phyloP scores from a whole-genome alignment of 2,797 vertebrate genomes.

The Oryzias sinensis region DNA sequence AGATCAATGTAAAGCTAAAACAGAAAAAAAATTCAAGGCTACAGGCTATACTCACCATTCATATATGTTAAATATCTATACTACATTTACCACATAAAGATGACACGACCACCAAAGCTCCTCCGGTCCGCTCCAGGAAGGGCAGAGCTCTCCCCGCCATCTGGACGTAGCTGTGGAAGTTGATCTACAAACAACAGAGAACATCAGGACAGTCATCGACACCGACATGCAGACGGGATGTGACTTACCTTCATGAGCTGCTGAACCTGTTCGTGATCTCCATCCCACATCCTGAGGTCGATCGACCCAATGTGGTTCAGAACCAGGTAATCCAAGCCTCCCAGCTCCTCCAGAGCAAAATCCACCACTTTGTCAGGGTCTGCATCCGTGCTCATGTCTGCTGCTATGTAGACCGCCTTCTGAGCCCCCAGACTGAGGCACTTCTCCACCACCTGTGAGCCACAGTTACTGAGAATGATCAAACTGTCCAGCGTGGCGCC shows the following conservation, averaged over 20 bases:
- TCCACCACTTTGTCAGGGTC: constrained; percentile 79
- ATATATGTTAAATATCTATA: no score
- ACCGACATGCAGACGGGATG: not conserved
- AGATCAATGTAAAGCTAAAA: no score
- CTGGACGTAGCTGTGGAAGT: constrained; percentile 87
- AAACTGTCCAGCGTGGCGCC: not conserved
- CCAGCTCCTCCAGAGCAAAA: constrained; percentile 83
- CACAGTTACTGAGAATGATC: not conserved
- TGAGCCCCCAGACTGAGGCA: constrained; percentile 79
- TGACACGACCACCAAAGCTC: constrained; percentile 83
- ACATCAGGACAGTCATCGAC: not conserved
- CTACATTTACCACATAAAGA: constrained; percentile 79
- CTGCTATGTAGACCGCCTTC: constrained; percentile 78
- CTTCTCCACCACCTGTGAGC: constrained; percentile 20
- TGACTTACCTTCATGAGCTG: constrained; percentile 86
- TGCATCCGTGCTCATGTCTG: constrained; percentile 79
- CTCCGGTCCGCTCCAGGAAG: constrained; percentile 78
- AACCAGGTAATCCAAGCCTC: constrained; percentile 85
- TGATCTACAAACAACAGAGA: constrained; percentile 75
- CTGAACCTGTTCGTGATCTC: constrained; percentile 74
- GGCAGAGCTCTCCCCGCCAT: constrained; percentile 81
- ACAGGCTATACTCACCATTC: no score
- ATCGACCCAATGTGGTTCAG: constrained; percentile 83
- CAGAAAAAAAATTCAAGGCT: no score
- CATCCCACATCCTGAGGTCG: constrained; percentile 78